A percentile compares a stretch with the other conserved stretches of the same genome.
phyloP scores from a whole-genome alignment of 2,113 vertebrate species.

The Regulus satrapa region DNA sequence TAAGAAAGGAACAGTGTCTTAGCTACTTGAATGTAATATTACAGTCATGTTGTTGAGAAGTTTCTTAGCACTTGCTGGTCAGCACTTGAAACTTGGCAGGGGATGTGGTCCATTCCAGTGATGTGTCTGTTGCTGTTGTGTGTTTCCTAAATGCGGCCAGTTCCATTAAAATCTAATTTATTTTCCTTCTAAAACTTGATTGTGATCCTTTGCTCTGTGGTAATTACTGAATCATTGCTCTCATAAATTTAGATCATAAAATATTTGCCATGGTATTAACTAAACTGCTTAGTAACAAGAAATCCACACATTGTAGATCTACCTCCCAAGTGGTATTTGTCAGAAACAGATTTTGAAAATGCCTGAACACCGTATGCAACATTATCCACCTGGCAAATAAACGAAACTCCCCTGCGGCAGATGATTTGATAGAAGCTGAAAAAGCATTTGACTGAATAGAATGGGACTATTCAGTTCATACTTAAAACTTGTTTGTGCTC shows the following conservation, averaged over 20 bases:
- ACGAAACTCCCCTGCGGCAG: constrained; percentile 35
- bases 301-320: not conserved
- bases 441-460: constrained; percentile 50
- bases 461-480: constrained; percentile 33
- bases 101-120: not conserved
- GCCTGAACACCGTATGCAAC: constrained; percentile 23
- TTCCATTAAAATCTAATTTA: not conserved
- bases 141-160: not conserved
- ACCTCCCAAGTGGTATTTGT: constrained; percentile 53
- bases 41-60: not conserved
- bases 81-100: not conserved
- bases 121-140: not conserved
- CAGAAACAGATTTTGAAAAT: constrained; percentile 41
- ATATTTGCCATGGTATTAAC: not conserved
- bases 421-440: constrained; percentile 50
- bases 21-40: not conserved
- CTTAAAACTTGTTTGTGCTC: constrained; percentile 20
- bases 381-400: constrained; percentile 59
- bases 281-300: not conserved
- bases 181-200: not conserved
- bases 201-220: not conserved
- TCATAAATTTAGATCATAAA: constrained; percentile 36
- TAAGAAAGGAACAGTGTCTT: not conserved
- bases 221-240: not conserved
- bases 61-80: not conserved